Conservation (phyloP, 2,797 vertebrate genomes). For the Sarcoramphus papa region DNA sequence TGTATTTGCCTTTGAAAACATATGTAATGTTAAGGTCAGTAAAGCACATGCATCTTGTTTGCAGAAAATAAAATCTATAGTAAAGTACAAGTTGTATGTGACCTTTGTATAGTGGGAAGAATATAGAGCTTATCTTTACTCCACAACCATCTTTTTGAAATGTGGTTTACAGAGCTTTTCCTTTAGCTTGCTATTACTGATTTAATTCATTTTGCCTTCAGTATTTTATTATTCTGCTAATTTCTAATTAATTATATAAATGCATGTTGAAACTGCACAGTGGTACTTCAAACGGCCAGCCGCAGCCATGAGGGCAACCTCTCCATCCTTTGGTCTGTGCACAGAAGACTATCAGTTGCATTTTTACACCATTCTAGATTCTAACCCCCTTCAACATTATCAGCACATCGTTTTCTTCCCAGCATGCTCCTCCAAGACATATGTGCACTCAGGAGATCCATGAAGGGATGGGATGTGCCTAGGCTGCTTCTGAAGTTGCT, state of each 20-base stretch:
- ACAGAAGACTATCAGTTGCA: not conserved
- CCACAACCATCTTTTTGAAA: not conserved
- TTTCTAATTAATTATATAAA: not conserved
- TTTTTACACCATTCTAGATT: not conserved
- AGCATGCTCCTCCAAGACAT: not conserved
- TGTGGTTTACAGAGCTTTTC: not conserved
- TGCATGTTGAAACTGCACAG: not conserved
- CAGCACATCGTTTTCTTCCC: not conserved
- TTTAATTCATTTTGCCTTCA: not conserved
- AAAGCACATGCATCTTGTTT: constrained; percentile 1
- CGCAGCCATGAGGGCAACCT: not conserved
- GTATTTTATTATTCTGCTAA: not conserved
- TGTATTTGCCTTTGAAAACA: constrained; percentile 18
- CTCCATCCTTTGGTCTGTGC: not conserved
- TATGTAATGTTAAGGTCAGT: not conserved
- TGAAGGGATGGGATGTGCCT: not conserved
- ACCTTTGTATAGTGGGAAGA: not conserved
- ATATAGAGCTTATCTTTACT: not conserved
- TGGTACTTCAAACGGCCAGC: not conserved
- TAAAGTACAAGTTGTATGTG: not conserved
- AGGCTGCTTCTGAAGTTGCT: not conserved
- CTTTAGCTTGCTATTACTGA: not conserved
- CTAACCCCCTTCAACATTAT: not conserved
- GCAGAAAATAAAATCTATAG: constrained; percentile 44
- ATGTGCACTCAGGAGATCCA: not conserved